Conservation (phyloP, 2,888 invertebrate genomes). For the Thymelicus sylvestris region DNA sequence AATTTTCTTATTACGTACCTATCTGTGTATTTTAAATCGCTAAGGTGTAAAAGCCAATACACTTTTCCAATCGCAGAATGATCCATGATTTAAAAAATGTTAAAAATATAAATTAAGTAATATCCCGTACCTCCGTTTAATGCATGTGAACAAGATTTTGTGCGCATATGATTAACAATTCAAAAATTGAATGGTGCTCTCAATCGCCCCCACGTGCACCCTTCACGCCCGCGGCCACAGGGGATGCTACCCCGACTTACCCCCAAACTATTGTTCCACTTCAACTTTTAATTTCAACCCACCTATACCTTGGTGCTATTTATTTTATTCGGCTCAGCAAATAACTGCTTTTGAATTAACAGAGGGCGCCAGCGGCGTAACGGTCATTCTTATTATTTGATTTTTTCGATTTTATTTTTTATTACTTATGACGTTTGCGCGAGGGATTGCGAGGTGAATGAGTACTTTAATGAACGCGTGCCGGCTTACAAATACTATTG, state of each 20-base stretch:
- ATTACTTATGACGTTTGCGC: slow-evolving; percentile 35
- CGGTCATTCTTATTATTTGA: slow-evolving; percentile 54
- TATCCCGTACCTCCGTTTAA: not conserved
- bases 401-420: slow-evolving; percentile 40
- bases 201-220: slow-evolving; percentile 40
- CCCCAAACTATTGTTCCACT: slow-evolving; percentile 53
- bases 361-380: slow-evolving; percentile 52
- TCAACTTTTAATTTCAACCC: slow-evolving; percentile 56
- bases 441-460: slow-evolving; percentile 33
- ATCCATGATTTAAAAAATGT: too few relatives aligned
- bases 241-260: slow-evolving; percentile 39
- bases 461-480: slow-evolving; percentile 33
- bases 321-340: slow-evolving; percentile 53
- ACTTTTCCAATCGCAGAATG: too few relatives aligned
- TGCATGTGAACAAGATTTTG: slow-evolving; percentile 9
- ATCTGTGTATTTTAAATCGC: too few relatives aligned
- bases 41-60: too few relatives aligned
- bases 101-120: too few relatives aligned
- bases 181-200: slow-evolving; percentile 34
- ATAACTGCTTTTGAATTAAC: slow-evolving; percentile 55
- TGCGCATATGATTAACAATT: slow-evolving; percentile 35
- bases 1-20: too few relatives aligned
- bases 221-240: slow-evolving; percentile 47
- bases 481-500: slow-evolving; percentile 31
- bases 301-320: slow-evolving; percentile 53